These are phyloP conservation scores for Onychomys leucogaster DNA, from an alignment of 2,797 vertebrate genomes.

Conservation along the genomic window DNA sequence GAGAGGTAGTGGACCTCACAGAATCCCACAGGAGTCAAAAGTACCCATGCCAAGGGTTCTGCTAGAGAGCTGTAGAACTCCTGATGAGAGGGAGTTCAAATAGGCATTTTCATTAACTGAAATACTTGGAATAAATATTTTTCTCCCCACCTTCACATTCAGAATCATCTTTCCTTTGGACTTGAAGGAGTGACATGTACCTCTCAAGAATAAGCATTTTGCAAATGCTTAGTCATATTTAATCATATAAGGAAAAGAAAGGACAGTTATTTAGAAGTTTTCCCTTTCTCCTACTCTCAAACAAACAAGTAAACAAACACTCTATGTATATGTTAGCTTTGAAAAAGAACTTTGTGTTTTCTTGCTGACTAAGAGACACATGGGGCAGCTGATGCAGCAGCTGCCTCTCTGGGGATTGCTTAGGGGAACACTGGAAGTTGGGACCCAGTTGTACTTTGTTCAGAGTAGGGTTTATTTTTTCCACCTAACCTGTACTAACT, in stretches of 20 bases:
- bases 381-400: not conserved
- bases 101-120: conserved; percentile 67
- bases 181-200: not conserved
- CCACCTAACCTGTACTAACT: not conserved
- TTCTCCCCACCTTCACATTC: not conserved
- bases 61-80: conserved; percentile 7
- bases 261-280: not conserved
- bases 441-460: not conserved
- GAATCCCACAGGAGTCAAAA: not conserved
- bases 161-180: conserved; percentile 13
- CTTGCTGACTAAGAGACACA: conserved; percentile 58
- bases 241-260: conserved; percentile 33
- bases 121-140: conserved; percentile 71
- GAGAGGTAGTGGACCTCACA: not conserved
- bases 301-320: not conserved
- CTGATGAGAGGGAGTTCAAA: conserved; percentile 43
- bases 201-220: conserved; percentile 1
- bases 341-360: conserved; percentile 30
- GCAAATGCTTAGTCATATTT: conserved; percentile 60
- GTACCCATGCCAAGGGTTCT: not conserved
- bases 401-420: not conserved
- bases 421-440: not conserved
- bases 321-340: conserved; percentile 49
- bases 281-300: not conserved
- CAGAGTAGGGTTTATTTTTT: not conserved